Evolutionary conservation across 2,113 vertebrate species (phyloP), one percentile per base, ranked within the genome.

Genomic region (Oryzias javanicus): DNA sequence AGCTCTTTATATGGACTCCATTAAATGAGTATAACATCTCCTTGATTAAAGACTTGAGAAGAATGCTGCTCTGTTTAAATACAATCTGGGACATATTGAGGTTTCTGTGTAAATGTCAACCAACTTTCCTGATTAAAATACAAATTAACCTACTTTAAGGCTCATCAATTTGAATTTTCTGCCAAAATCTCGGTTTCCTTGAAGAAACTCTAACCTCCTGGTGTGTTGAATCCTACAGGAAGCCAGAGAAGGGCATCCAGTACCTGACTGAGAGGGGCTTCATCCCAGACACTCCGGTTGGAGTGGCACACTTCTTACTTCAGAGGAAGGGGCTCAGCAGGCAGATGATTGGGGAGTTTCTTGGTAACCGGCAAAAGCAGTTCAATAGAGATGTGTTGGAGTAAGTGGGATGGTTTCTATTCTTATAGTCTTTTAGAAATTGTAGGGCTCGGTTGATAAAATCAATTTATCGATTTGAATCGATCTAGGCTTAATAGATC

Each of bases 331-430:
- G 97, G 35, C 92, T 98, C 72, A 98, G 97, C 87, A 83, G 97
- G 68, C 97, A 99, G 88, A 98, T 99, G 97, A 98, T 99, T 5
- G 97, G 97, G 27, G 97, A 99, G 54, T 98, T 99, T 79, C 90
- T 98, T 18, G 97, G 97, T 10, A 98, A 99, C 73, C 91, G 96
- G 44, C 97, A 98, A 78, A 99, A 99, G 42, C 97, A 98, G 83
- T 98, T 99, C 91, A 99, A 98, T 92, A 92, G 97, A 20, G 97
- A 99, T 1, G 97, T 99, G 2, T 65, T 99, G 1, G 97, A 99
- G 97, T 99, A 83, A 95, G 96, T 94, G 7, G 13, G 42, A 46
- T 49, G 14, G 19, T 44, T 15, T 47, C 4, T 27, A 8, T 6
- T 17, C 12, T 35, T 10, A 19, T 25, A 8, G 4, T 29, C 24